Evolutionary conservation across 2,113 vertebrate genomes (phyloP).

Genomic region (Engraulis encrasicolus): DNA sequence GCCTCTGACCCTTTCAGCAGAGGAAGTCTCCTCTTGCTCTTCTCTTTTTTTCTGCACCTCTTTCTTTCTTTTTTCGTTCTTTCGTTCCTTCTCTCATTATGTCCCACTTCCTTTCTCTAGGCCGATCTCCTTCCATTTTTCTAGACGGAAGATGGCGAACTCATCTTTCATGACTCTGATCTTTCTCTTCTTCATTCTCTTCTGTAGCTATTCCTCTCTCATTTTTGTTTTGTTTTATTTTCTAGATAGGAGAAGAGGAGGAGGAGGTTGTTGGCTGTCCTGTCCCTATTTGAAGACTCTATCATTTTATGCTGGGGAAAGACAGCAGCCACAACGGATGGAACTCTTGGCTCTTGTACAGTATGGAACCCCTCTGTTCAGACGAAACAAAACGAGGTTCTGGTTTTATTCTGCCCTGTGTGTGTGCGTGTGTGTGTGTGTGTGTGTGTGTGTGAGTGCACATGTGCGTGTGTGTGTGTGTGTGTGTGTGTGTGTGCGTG

Average conservation of each 20-base stretch:
- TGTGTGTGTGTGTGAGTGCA: no score
- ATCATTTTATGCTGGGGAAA: slow-evolving; percentile 38
- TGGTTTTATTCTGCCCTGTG: no score
- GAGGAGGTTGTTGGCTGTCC: slow-evolving; percentile 24
- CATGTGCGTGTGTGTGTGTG: no score
- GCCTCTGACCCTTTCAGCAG: slow-evolving; percentile 78
- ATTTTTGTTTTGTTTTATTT: no score
- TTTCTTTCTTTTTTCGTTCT: no score
- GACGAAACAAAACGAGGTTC: neutral
- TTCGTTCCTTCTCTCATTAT: slow-evolving; percentile 41
- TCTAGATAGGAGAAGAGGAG: neutral
- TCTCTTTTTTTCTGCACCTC: slow-evolving; percentile 45
- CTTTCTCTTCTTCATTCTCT: slow-evolving; percentile 2
- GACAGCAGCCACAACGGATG: neutral
- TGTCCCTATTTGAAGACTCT: slow-evolving; percentile 53
- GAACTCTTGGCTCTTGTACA: neutral
- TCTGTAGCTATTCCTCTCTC: neutral
- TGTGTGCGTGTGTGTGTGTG: no score
- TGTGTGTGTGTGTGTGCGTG: no score
- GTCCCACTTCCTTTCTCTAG: slow-evolving; percentile 17
- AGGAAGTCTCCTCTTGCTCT: slow-evolving; percentile 72
- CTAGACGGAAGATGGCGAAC: neutral
- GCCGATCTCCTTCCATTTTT: slow-evolving; percentile 21
- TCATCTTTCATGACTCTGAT: no score
- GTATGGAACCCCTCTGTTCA: neutral